These are phyloP conservation scores for Heteropelma amictum DNA, from an alignment of 2,888 invertebrate species.

Conservation along the genomic window DNA sequence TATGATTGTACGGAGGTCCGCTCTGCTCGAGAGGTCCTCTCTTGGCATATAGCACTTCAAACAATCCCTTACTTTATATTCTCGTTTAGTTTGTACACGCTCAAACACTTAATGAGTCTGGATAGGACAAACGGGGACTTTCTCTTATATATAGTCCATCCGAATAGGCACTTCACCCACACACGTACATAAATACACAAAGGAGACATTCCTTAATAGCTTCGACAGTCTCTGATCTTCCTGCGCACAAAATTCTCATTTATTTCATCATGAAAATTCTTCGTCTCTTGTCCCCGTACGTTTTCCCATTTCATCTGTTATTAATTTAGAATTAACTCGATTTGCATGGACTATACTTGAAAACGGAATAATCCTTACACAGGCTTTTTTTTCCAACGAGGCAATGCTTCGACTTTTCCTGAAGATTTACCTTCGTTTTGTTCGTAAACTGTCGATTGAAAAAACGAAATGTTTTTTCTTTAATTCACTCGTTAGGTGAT, in stretches of 20 bases:
- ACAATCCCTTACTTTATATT: conserved; percentile 64
- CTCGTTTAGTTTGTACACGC: conserved; percentile 59
- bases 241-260: background rate
- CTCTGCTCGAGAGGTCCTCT: conserved; percentile 35
- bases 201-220: background rate
- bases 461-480: too few species aligned
- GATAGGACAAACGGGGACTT: conserved; percentile 1
- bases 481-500: too few species aligned
- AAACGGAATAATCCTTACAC: too few species aligned
- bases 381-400: too few species aligned
- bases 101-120: conserved; percentile 66
- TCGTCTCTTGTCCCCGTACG: background rate
- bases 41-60: conserved; percentile 66
- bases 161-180: background rate
- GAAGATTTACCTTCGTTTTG: too few species aligned
- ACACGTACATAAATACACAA: too few species aligned
- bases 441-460: too few species aligned
- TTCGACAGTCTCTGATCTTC: background rate
- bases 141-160: background rate
- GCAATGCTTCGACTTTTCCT: too few species aligned
- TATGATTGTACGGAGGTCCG: conserved; percentile 27
- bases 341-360: too few species aligned
- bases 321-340: too few species aligned
- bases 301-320: background rate
- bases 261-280: background rate